Evolutionary conservation across 64 coral and sea anemone species (phyloP), one percentile per base, ranked within the genome.

Genomic region (Stichodactyla mertensii): DNA sequence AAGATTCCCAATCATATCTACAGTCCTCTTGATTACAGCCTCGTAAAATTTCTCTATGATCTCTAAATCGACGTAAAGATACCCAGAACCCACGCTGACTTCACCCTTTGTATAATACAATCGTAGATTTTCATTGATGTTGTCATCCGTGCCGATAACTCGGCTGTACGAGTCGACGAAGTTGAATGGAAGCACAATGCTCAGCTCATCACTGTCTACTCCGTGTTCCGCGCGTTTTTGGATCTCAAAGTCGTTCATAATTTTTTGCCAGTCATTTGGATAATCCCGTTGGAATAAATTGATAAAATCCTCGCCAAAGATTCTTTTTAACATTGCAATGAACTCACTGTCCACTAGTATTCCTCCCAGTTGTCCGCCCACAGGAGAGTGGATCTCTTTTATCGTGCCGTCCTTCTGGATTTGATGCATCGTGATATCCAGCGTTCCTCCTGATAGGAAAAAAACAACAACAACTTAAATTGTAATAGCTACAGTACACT

Each of bases 211-310:
- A 71, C 70, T 93, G 61, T 93, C 92, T 0, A 93, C 83, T n/a
- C 88, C 92, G 6, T 89, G 82, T 53, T 93, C 87, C 36, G 92
- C 92, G 52, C 92, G 82, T 55, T 93, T 93, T 77, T 93, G 92
- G 58, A 93, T 89, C 57, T 93, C 92, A 74, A 93, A 93, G 82
- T 93, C 92, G 82, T 86, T 93, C 92, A 93, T 93, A 51, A 93
- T 89, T 78, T 93, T 93, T 36, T 93, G 92, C 92, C 92, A 93
- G 78, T 93, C 92, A 54, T 93, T 93, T 18, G 92, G 92, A 26
- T 84, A 93, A 10, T 93, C 87, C 10, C 88, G 77, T 70, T 80
- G 82, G 55, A 93, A 93, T 78, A 85, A 64, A 57, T 81, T 78
- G 64, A 93, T 89, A 16, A 89, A 85, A 61, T 89, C 92, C 28